Evolutionary conservation across 2,113 vertebrate species (phyloP).

Genomic region (Hippotragus niger): DNA sequence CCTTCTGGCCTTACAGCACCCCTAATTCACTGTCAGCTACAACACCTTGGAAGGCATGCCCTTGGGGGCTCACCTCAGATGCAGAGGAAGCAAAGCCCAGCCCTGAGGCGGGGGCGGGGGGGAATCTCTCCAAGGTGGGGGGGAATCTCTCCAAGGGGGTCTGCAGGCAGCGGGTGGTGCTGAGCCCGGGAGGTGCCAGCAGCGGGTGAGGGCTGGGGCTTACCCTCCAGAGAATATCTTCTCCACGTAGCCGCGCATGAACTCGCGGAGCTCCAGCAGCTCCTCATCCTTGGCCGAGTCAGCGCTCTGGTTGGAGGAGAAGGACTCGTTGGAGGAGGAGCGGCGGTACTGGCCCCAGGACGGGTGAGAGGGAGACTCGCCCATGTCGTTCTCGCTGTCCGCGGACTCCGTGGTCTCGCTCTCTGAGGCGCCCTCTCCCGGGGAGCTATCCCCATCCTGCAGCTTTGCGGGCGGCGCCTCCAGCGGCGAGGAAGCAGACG

Average conservation of each 20-base stretch:
- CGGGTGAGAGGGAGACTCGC: constrained; percentile 78
- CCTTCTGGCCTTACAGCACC: background rate
- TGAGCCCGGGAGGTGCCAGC: background rate
- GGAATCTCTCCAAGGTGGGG: background rate
- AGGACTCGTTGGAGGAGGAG: constrained; percentile 89
- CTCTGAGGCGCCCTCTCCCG: constrained; percentile 72
- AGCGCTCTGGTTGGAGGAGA: constrained; percentile 89
- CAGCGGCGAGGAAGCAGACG: background rate
- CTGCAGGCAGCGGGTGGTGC: background rate
- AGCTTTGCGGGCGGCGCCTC: background rate
- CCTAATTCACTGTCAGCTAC: background rate
- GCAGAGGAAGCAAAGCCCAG: background rate
- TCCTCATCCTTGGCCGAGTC: constrained; percentile 83
- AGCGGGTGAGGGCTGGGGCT: background rate
- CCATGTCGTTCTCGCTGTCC: constrained; percentile 92
- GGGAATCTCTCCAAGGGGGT: background rate
- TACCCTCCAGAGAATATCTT: constrained; percentile 93
- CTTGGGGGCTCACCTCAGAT: background rate
- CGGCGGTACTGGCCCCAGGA: constrained; percentile 82
- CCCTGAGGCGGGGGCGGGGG: background rate
- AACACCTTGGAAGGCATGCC: background rate
- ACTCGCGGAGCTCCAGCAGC: constrained; percentile 81
- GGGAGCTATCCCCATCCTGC: constrained; percentile 49
- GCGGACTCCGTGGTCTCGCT: constrained; percentile 95
- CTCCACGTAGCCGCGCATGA: constrained; percentile 92